Evolutionary conservation across 92 coral and sea anemone genomes (phyloP).

Genomic region (Phenganax stokvisi): DNA sequence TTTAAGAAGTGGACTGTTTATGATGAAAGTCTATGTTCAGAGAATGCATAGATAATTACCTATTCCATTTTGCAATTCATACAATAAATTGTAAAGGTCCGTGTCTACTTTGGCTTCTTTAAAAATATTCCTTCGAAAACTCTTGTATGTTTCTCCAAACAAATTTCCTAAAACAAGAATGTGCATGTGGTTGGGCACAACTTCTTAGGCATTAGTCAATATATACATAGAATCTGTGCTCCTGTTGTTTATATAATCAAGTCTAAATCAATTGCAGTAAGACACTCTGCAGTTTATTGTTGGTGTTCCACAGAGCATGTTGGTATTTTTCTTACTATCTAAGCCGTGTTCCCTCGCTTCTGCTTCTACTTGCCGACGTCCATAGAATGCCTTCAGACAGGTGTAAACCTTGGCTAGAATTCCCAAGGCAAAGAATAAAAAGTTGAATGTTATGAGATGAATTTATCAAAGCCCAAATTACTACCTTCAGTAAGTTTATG

Average conservation of each 20-base stretch:
- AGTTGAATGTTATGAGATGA: not conserved
- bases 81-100: constrained; percentile 31
- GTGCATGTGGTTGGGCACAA: not conserved
- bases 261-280: too few species aligned
- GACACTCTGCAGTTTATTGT: too few species aligned
- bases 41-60: not conserved
- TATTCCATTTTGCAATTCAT: constrained; percentile 37
- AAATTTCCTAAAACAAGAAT: constrained; percentile 18
- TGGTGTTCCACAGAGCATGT: not conserved
- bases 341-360: constrained; percentile 35
- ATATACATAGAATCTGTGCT: not conserved
- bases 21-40: too few species aligned
- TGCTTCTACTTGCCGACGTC: constrained; percentile 36
- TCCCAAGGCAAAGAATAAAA: not conserved
- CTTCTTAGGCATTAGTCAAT: not conserved
- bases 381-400: constrained; percentile 32
- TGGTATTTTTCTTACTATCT: constrained; percentile 24
- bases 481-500: too few species aligned
- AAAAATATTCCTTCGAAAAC: constrained; percentile 35
- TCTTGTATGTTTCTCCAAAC: constrained; percentile 20
- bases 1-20: too few species aligned
- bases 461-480: not conserved
- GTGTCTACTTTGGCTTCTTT: constrained; percentile 35
- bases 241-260: too few species aligned
- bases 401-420: constrained; percentile 23